These are phyloP conservation scores for Zaprionus taronus DNA, from an alignment of 1,140 invertebrate genomes.

Conservation along the genomic window DNA sequence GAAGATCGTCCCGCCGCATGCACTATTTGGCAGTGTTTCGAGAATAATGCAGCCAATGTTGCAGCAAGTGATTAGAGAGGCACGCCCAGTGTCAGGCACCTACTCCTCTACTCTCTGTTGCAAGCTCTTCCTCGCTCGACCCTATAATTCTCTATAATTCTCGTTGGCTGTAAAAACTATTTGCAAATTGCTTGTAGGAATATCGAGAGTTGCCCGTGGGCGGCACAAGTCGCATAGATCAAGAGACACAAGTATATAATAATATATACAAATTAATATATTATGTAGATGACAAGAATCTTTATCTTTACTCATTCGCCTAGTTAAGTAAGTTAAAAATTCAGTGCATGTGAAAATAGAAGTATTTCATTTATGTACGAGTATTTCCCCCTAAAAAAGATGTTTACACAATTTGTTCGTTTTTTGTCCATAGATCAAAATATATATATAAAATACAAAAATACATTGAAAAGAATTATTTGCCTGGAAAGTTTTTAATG, in stretches of 20 bases:
- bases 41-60: constrained; percentile 59
- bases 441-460: not conserved
- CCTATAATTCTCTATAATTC: constrained; percentile 2
- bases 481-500: not conserved
- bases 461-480: not conserved
- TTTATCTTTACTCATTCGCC: not conserved
- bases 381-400: not conserved
- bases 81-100: not conserved
- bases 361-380: not conserved
- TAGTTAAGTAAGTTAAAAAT: constrained; percentile 1
- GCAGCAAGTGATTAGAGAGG: constrained; percentile 29
- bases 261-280: not conserved
- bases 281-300: not conserved
- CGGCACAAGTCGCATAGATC: not conserved
- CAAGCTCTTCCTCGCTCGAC: not conserved
- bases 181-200: not conserved
- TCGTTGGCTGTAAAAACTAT: constrained; percentile 9
- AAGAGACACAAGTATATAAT: not conserved
- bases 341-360: not conserved
- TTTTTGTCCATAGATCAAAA: not conserved
- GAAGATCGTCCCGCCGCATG: constrained; percentile 87
- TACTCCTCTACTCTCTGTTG: not conserved
- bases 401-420: not conserved
- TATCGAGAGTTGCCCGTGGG: not conserved
- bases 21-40: constrained; percentile 67